A percentile compares a stretch with the other conserved stretches of the same genome.
phyloP scores from a whole-genome alignment of 1,140 invertebrate genomes.

The Philopotamus ludificatus region DNA sequence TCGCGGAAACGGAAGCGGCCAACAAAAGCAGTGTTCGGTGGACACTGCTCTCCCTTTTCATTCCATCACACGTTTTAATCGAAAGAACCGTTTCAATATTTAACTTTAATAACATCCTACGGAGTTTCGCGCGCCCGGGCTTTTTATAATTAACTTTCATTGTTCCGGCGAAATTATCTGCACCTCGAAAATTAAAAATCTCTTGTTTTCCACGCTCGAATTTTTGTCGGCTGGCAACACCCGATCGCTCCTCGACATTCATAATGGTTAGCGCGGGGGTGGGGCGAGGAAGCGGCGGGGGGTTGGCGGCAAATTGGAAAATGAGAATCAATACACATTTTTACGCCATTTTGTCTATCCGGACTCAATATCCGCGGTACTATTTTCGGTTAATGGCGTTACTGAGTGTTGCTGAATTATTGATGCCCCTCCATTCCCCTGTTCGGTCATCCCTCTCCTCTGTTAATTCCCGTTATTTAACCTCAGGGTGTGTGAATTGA shows the following conservation, averaged over 20 bases:
- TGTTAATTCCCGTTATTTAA: slow-evolving; percentile 14
- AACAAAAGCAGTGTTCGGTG: too few species aligned
- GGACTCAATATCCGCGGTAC: slow-evolving; percentile 1
- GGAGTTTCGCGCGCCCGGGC: too few species aligned
- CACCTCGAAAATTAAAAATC: not conserved
- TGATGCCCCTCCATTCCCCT: too few species aligned
- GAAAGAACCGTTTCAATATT: too few species aligned
- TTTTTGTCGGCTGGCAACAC: not conserved
- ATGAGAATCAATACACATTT: slow-evolving; percentile 13
- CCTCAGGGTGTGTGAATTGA: not conserved
- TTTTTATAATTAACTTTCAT: not conserved
- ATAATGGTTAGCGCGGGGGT: slow-evolving; percentile 9
- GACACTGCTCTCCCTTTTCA: too few species aligned
- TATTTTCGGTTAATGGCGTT: slow-evolving; percentile 18
- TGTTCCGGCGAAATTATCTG: not conserved
- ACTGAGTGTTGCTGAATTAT: slow-evolving; percentile 24
- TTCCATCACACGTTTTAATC: too few species aligned
- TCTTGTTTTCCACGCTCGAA: not conserved
- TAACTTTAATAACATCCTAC: too few species aligned
- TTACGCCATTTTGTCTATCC: slow-evolving; percentile 3
- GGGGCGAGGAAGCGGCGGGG: too few species aligned
- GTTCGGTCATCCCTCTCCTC: too few species aligned
- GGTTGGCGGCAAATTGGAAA: slow-evolving; percentile 6
- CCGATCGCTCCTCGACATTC: not conserved
- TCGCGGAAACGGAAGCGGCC: too few species aligned